These are phyloP conservation scores for Teleogryllus oceanicus DNA, from an alignment of 2,888 invertebrate species.

Conservation along the genomic window DNA sequence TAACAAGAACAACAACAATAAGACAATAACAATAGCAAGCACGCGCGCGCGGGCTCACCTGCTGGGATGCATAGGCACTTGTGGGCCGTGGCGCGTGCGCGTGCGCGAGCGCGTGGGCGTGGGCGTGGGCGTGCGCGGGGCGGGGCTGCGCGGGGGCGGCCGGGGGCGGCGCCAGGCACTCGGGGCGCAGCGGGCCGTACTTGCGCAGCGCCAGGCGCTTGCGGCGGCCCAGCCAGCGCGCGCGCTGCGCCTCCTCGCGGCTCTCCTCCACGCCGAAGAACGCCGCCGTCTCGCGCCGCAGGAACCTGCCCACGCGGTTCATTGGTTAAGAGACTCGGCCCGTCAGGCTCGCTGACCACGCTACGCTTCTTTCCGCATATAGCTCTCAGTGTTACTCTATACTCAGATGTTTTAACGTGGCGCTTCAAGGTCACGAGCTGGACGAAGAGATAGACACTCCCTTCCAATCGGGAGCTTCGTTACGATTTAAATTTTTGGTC, in stretches of 20 bases:
- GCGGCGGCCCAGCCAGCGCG: constrained; percentile 76
- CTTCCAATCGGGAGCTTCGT: too few species aligned
- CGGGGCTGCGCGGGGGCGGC: constrained; percentile 33
- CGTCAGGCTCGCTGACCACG: too few species aligned
- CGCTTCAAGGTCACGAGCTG: too few species aligned
- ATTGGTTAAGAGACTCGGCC: too few species aligned
- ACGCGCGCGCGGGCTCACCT: constrained; percentile 28
- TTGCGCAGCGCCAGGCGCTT: constrained; percentile 73
- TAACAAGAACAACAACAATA: too few species aligned
- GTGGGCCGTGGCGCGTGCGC: constrained; percentile 27
- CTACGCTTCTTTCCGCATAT: too few species aligned
- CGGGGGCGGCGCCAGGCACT: constrained; percentile 45
- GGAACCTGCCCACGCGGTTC: constrained; percentile 55
- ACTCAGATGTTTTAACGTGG: too few species aligned
- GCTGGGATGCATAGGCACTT: constrained; percentile 39
- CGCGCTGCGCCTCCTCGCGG: constrained; percentile 67
- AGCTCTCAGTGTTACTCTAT: too few species aligned
- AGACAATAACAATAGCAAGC: too few species aligned
- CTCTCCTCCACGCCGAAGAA: constrained; percentile 83
- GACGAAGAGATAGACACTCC: too few species aligned
- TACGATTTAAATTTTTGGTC: too few species aligned
- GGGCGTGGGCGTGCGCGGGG: constrained; percentile 41
- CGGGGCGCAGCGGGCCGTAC: constrained; percentile 53
- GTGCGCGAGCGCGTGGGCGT: constrained; percentile 30
- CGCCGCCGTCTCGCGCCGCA: constrained; percentile 74